A percentile compares a stretch with the other conserved stretches of the same genome.
These are phyloP conservation scores for Brenthis daphne DNA, from an alignment of 2,888 invertebrate genomes.

Conservation along the genomic window DNA sequence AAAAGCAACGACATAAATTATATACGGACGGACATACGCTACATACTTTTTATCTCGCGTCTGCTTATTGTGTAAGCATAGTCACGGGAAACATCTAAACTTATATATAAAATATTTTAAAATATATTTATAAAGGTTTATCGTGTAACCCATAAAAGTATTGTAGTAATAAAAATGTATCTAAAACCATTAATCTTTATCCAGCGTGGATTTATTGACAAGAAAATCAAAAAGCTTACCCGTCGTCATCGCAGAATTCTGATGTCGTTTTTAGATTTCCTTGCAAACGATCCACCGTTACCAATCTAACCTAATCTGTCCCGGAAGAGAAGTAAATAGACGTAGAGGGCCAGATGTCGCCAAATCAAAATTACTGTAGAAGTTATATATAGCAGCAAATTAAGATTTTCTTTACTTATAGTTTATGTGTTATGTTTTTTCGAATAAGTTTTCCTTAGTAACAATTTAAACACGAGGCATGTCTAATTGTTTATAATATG, in stretches of 20 bases:
- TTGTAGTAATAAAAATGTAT: not conserved
- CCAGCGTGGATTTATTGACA: constrained; percentile 54
- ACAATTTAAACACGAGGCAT: too few species aligned
- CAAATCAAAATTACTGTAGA: not conserved
- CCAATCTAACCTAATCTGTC: constrained; percentile 54
- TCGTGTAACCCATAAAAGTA: too few species aligned
- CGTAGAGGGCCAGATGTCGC: constrained; percentile 44
- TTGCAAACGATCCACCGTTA: constrained; percentile 58
- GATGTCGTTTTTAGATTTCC: constrained; percentile 65
- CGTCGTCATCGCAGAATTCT: constrained; percentile 64
- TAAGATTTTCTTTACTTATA: not conserved
- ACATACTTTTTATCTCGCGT: too few species aligned
- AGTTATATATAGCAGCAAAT: not conserved
- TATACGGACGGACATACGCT: too few species aligned
- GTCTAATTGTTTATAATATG: too few species aligned
- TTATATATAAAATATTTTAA: too few species aligned
- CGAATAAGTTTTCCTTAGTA: too few species aligned
- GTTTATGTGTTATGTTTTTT: too few species aligned
- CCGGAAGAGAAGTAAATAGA: constrained; percentile 50
- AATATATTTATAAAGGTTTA: too few species aligned
- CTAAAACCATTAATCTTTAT: constrained; percentile 60
- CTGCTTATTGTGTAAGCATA: too few species aligned
- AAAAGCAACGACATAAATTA: too few species aligned
- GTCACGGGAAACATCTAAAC: too few species aligned
- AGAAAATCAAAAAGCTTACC: constrained; percentile 68